Evolutionary conservation across 2,797 vertebrate species (phyloP), one percentile per base, ranked within the genome.

Genomic region (Brotula barbata): DNA sequence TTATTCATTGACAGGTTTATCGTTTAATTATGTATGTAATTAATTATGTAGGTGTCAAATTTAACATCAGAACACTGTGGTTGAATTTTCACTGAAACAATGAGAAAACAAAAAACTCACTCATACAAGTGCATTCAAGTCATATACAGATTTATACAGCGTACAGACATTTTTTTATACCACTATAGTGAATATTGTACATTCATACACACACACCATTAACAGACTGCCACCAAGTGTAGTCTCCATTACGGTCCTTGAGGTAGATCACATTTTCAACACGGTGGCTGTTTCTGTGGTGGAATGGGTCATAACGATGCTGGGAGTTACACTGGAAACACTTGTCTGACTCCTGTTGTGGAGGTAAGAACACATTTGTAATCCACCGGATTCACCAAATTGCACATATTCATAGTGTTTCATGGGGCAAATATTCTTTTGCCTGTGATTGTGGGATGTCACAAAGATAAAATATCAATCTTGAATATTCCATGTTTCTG

Each of bases 181-280:
- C n/a, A n/a, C n/a, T 16, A 22, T 7, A 34, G 3, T 33, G 33
- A 53, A 45, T 6, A 46, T 10, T 36, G 34, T 36, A 47, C 21
- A 53, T n/a, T 41, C 28, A 64, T 23, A 58, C 9, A 54, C 41
- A 75, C 89, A 71, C 68, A 96, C 93, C 93, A 0, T 94, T 95
- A 70, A 94, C 92, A 0, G 93, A 95, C 69, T 96, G 93, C 93
- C 95, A 95, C 93, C 94, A 96, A 51, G 90, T 94, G 78, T 88
- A 80, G 16, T 87, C 82, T 41, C 76, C 88, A 0, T 49, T 73
- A 2, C 15, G 36, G 59, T 89, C 87, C 7, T 28, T 91, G 68
- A 90, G 84, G 87, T 90, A 93, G 80, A 95, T 93, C 39, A 95
- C 92, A 0, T 95, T 96, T 67, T 95, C 84, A 0, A 96, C 91